Evolutionary conservation across 2,888 invertebrate species (phyloP).

Genomic region (Ennomos erosarius): DNA sequence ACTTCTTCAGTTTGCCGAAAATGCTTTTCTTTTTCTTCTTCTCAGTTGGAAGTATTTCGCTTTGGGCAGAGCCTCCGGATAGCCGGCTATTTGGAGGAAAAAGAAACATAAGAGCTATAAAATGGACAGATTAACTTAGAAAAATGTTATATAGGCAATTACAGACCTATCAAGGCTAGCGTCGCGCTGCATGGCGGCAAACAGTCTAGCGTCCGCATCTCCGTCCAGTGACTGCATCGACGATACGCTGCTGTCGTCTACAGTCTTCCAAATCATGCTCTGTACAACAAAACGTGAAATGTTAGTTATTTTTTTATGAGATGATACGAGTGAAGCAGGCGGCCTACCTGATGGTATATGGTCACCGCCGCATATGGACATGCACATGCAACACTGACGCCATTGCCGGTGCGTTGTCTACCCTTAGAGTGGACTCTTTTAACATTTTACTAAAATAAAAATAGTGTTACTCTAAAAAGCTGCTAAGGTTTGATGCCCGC

Average conservation of each 20-base stretch:
- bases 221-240: constrained; percentile 92
- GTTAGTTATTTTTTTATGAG: no score
- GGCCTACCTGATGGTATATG: no score
- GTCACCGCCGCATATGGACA: no score
- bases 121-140: background rate
- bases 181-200: constrained; percentile 87
- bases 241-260: constrained; percentile 93
- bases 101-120: background rate
- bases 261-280: constrained; percentile 92
- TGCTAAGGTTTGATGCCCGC: no score
- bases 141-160: background rate
- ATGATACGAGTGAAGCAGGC: no score
- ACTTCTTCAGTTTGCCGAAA: constrained; percentile 93
- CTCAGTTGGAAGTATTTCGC: constrained; percentile 90
- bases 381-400: no score
- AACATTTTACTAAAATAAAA: no score
- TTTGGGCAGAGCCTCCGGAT: constrained; percentile 94
- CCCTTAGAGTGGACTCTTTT: no score
- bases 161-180: constrained; percentile 91
- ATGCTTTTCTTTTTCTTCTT: constrained; percentile 93
- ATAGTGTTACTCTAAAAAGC: no score
- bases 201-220: constrained; percentile 86
- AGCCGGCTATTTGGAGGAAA: constrained; percentile 83
- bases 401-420: no score
- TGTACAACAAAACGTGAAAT: constrained; percentile 32